Conservation (phyloP, 2,888 invertebrate genomes). For the Napeogenes sylphis region DNA sequence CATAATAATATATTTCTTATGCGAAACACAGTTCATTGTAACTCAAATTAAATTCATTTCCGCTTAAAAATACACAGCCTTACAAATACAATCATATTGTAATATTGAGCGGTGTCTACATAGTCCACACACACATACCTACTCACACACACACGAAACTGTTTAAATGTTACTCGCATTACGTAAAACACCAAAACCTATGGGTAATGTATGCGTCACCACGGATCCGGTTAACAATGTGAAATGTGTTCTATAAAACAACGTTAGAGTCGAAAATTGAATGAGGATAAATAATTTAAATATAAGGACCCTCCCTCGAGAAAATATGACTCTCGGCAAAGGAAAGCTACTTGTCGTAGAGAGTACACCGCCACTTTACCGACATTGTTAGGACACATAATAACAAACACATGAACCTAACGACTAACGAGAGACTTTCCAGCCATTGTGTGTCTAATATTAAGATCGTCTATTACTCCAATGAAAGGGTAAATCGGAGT, state of each 20-base stretch:
- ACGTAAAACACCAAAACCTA: conserved; percentile 28
- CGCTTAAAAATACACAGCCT: too few species aligned
- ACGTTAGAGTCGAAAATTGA: conserved; percentile 20
- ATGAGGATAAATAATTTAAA: conserved; percentile 20
- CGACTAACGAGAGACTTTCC: conserved; percentile 22
- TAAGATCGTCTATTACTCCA: conserved; percentile 18
- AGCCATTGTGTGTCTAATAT: conserved; percentile 21
- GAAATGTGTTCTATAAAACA: conserved; percentile 12
- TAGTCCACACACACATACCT: conserved; percentile 3
- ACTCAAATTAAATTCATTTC: too few species aligned
- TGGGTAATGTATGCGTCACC: conserved; percentile 37
- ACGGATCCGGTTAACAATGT: conserved; percentile 20
- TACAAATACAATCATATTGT: too few species aligned
- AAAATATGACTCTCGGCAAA: conserved; percentile 29
- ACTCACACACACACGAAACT: not conserved
- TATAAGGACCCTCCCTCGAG: conserved; percentile 24
- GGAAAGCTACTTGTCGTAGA: conserved; percentile 51
- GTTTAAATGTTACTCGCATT: conserved; percentile 11
- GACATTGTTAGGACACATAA: conserved; percentile 37
- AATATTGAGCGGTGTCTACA: not conserved
- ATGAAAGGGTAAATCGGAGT: conserved; percentile 20
- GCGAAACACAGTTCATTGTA: too few species aligned
- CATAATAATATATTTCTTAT: too few species aligned
- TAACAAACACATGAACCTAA: conserved; percentile 28
- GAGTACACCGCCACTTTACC: conserved; percentile 57